Evolutionary conservation across 2,113 vertebrate species (phyloP).

Genomic region (Oenanthe oenanthe): DNA sequence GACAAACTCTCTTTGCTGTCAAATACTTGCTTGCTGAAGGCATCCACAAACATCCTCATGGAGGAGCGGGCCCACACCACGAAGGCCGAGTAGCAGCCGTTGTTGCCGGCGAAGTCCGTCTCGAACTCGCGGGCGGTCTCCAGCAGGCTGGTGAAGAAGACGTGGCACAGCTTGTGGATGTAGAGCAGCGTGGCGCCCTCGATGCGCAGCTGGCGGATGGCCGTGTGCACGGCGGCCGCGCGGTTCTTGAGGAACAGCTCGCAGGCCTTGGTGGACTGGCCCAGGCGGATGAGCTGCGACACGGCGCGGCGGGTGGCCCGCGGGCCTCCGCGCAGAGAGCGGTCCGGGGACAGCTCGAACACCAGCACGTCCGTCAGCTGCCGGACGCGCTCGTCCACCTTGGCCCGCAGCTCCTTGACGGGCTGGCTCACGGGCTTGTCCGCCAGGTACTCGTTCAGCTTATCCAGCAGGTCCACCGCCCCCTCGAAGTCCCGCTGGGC

Average conservation of each 20-base stretch:
- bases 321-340: slow-evolving; percentile 90
- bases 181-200: slow-evolving; percentile 96
- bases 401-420: slow-evolving; percentile 87
- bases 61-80: slow-evolving; percentile 95
- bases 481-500: slow-evolving; percentile 98
- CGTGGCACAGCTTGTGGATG: slow-evolving; percentile 97
- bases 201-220: slow-evolving; percentile 94
- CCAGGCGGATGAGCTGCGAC: slow-evolving; percentile 94
- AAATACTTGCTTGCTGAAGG: slow-evolving; percentile 99
- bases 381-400: slow-evolving; percentile 88
- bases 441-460: slow-evolving; percentile 87
- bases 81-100: slow-evolving; percentile 95
- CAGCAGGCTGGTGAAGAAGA: slow-evolving; percentile 95
- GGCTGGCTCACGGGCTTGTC: slow-evolving; percentile 83
- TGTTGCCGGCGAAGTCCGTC: slow-evolving; percentile 91
- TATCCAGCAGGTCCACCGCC: slow-evolving; percentile 94
- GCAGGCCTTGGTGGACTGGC: slow-evolving; percentile 95
- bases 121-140: slow-evolving; percentile 95
- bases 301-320: slow-evolving; percentile 93
- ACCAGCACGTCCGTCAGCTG: slow-evolving; percentile 95
- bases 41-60: slow-evolving; percentile 93
- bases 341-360: slow-evolving; percentile 93
- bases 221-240: slow-evolving; percentile 90
- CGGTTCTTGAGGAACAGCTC: slow-evolving; percentile 95
- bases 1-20: slow-evolving; percentile 98